Base-by-base conservation (phyloP, 2,113 vertebrate species). In the Mellivora capensis region DNA sequence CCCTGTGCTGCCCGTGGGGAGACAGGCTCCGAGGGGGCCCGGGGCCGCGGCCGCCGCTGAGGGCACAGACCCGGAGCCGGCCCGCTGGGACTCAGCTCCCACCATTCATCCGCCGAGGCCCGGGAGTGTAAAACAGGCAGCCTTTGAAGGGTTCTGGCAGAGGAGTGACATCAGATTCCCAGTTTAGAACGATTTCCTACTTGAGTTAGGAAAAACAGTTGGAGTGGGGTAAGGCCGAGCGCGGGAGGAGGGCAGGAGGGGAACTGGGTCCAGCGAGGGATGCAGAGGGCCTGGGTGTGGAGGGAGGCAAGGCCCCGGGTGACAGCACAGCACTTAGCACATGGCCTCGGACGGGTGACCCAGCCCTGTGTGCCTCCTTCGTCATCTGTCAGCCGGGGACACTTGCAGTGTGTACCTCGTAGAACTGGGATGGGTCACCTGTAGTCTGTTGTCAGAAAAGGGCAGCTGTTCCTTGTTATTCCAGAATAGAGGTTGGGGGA, bases 21-120 rank as follows among this genome's bases (percentile, higher is more conserved):
- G 91, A 37, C n/a, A 31, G 76, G 34, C 76, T 84, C 74, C 4
- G 27, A 31, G 52, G 47, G 62, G 42, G 4, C 54, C 1, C 0
- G 2, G n/a, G 44, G 8, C 4, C 0, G 69, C 0, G 44, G 8
- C 4, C 0, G 69, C 0, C 34, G 52, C 11, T 18, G 42, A 42
- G 82, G 71, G 31, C 14, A 42, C 37, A 59, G 64, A 17, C 54
- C 54, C 52, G 20, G 11, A n/a, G n/a, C 37, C 54, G 4, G 59
- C 44, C 62, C 23, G 4, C 39, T 3, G 15, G 81, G 34, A 37
- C n/a, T 61, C 64, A 4, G 37, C 44, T 27, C 9, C 74, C 59
- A 29, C 77, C 25, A 2, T 13, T 25, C 20, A 6, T 42, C 8
- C 23, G 10, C 54, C 7, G 2, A 62, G 76, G 49, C 76, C 77